Percentiles rank a stretch among this genome's conserved stretches.
phyloP scores from a whole-genome alignment of 2,797 vertebrate species.

The Phoebastria nigripes region DNA sequence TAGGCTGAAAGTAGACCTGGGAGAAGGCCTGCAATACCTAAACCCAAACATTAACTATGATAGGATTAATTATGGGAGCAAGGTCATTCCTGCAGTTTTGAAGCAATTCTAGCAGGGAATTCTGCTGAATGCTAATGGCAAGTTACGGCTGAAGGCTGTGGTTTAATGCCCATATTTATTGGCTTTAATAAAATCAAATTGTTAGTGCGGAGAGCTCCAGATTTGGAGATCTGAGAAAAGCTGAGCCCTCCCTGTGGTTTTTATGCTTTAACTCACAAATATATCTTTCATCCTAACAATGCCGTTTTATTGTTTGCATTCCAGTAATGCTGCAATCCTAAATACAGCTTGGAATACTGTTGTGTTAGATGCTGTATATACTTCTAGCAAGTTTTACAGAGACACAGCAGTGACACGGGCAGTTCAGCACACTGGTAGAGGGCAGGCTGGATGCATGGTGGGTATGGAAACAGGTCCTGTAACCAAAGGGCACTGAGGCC shows the following conservation, averaged over 20 bases:
- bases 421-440: neutral
- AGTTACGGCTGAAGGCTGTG: neutral
- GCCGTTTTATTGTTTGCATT: neutral
- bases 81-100: neutral
- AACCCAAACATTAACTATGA: neutral
- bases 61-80: neutral
- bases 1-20: neutral
- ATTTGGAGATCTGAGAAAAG: neutral
- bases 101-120: neutral
- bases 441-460: neutral
- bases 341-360: neutral
- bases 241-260: neutral
- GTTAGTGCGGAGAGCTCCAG: neutral
- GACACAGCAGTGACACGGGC: neutral
- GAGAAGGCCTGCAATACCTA: neutral
- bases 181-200: neutral
- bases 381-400: neutral
- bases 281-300: neutral
- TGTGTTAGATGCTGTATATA: neutral
- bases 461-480: neutral
- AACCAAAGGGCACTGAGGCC: neutral
- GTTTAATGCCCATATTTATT: neutral
- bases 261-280: neutral
- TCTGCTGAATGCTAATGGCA: neutral
- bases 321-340: neutral